phyloP scores from a whole-genome alignment of 2,797 vertebrate species.

The Mallotus villosus region DNA sequence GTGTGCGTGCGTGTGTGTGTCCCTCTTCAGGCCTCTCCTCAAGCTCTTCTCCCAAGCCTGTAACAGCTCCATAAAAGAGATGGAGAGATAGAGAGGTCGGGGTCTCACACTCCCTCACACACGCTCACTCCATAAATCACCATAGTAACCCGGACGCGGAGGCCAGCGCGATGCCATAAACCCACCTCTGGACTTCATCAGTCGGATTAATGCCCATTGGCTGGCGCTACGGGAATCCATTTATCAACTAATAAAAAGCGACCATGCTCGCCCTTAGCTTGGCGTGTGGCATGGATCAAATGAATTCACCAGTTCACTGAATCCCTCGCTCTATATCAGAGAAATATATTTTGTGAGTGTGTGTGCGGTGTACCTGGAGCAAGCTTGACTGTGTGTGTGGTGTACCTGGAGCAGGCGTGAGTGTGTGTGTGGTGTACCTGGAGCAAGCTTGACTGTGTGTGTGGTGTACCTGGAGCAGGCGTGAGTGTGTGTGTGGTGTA shows the following conservation, averaged over 20 bases:
- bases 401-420: constrained; percentile 93
- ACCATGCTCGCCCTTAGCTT: background rate
- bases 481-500: no score
- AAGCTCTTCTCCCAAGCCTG: constrained; percentile 22
- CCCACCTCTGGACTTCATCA: constrained; percentile 45
- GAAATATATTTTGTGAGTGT: no score
- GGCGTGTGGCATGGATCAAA: background rate
- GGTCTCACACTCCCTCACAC: constrained; percentile 9
- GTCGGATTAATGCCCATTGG: constrained; percentile 37
- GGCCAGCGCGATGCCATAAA: constrained; percentile 47
- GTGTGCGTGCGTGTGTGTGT: background rate
- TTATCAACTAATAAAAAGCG: constrained; percentile 53
- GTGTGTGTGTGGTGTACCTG: constrained; percentile 55
- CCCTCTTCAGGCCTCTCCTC: no score
- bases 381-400: background rate
- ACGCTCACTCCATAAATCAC: background rate
- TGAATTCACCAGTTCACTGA: no score
- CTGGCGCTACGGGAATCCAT: constrained; percentile 30
- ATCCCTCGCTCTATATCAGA: no score
- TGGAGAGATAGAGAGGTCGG: constrained; percentile 45
- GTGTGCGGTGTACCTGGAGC: no score
- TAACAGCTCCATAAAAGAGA: constrained; percentile 50
- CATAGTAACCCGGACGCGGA: background rate
- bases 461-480: no score
- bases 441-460: no score